Conservation (phyloP, 2,113 vertebrate species). For the Varanus komodoensis region DNA sequence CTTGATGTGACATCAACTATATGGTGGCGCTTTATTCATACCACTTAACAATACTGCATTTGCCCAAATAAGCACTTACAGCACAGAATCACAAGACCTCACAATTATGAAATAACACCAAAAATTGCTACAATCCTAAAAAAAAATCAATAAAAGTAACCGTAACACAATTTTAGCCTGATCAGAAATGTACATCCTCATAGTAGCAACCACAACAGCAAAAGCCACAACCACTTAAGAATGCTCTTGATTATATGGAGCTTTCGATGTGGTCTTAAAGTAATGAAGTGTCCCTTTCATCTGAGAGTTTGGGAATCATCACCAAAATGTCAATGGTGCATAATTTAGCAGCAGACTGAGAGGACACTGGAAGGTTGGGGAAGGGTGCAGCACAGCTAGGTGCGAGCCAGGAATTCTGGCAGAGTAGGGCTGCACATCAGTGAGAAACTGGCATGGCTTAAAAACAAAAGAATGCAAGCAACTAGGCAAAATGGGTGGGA, state of each 20-base stretch:
- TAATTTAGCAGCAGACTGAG: background rate
- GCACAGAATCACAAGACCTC: background rate
- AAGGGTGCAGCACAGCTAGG: background rate
- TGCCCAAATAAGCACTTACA: background rate
- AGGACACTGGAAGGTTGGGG: no score
- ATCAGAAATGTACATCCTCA: background rate
- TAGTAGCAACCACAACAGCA: background rate
- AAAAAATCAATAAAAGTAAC: background rate
- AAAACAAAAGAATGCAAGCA: background rate
- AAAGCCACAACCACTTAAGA: background rate
- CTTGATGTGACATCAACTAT: background rate
- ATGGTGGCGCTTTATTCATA: no score
- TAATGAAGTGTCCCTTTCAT: background rate
- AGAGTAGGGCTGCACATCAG: background rate
- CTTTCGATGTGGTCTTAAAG: background rate
- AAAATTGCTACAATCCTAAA: background rate
- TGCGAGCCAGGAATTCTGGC: background rate
- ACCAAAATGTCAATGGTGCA: background rate
- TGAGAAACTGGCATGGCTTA: background rate
- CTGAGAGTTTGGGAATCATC: background rate
- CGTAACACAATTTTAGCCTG: background rate
- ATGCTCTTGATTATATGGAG: background rate
- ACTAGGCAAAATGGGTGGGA: background rate
- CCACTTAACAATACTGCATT: no score
- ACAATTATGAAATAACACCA: background rate